A percentile compares a stretch with the other conserved stretches of the same genome.
phyloP scores from a whole-genome alignment of 2,888 invertebrate species.

The Abrostola tripartita region DNA sequence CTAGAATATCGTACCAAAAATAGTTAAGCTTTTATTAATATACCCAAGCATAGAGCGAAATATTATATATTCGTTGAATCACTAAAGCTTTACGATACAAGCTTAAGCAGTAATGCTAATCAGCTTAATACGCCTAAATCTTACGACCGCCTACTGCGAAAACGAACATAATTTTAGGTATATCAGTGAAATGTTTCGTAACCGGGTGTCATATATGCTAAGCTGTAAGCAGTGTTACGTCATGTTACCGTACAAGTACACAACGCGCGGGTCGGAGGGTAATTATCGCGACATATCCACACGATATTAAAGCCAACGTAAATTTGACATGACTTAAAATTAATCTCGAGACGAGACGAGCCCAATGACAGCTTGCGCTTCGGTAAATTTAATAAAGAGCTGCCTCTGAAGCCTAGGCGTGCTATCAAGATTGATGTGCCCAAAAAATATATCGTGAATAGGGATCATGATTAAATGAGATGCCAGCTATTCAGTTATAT shows the following conservation, averaged over 20 bases:
- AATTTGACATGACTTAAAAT: conserved; percentile 80
- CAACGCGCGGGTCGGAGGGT: conserved; percentile 46
- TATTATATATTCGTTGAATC: no score
- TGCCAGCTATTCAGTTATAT: conserved; percentile 69
- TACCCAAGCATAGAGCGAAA: no score
- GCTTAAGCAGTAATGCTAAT: not conserved
- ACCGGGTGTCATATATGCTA: conserved; percentile 46
- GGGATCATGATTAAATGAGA: conserved; percentile 68
- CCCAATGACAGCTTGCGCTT: conserved; percentile 69
- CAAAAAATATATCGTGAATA: conserved; percentile 68
- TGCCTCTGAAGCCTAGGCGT: conserved; percentile 66
- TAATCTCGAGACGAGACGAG: conserved; percentile 72
- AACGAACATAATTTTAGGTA: conserved; percentile 28
- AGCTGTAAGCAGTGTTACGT: conserved; percentile 45
- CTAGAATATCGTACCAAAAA: no score
- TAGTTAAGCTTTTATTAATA: no score
- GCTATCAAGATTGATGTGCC: conserved; percentile 81
- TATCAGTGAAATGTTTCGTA: conserved; percentile 39
- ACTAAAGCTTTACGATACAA: not conserved
- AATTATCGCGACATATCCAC: conserved; percentile 65
- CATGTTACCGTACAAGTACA: conserved; percentile 45
- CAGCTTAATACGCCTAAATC: conserved; percentile 1
- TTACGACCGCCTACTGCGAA: conserved; percentile 3
- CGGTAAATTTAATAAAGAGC: conserved; percentile 83
- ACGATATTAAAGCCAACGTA: conserved; percentile 71